Conservation (phyloP, 2,113 vertebrate genomes). For the Pogonocichla stellata region DNA sequence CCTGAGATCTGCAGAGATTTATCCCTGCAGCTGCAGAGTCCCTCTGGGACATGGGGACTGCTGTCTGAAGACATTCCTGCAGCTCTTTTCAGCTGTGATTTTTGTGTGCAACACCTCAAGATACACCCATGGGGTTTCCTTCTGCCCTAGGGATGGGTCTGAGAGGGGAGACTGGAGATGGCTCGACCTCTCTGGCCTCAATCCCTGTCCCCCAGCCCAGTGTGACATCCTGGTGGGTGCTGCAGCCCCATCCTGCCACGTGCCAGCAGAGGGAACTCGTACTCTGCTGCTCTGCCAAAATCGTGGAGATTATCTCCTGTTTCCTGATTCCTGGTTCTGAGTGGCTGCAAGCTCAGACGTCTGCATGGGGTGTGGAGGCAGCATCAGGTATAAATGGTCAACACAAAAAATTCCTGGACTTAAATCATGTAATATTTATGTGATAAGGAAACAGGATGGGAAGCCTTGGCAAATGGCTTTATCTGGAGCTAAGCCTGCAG, state of each 20-base stretch:
- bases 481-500: background rate
- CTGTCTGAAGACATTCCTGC: background rate
- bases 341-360: background rate
- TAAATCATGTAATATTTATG: background rate
- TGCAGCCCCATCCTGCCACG: background rate
- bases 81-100: background rate
- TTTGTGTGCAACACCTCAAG: background rate
- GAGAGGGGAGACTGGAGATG: background rate
- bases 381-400: background rate
- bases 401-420: background rate
- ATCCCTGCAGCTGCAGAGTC: background rate
- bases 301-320: background rate
- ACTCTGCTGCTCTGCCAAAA: background rate
- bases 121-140: background rate
- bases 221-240: background rate
- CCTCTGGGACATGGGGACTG: accelerated
- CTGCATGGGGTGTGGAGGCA: background rate
- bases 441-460: background rate
- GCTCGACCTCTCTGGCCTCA: background rate
- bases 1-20: background rate
- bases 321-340: background rate
- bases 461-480: background rate
- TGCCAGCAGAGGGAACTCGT: conserved; percentile 58
- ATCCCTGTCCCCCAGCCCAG: background rate
- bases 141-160: background rate